Conservation (phyloP, 2,888 invertebrate genomes). For the Stictocephala bisonia region DNA sequence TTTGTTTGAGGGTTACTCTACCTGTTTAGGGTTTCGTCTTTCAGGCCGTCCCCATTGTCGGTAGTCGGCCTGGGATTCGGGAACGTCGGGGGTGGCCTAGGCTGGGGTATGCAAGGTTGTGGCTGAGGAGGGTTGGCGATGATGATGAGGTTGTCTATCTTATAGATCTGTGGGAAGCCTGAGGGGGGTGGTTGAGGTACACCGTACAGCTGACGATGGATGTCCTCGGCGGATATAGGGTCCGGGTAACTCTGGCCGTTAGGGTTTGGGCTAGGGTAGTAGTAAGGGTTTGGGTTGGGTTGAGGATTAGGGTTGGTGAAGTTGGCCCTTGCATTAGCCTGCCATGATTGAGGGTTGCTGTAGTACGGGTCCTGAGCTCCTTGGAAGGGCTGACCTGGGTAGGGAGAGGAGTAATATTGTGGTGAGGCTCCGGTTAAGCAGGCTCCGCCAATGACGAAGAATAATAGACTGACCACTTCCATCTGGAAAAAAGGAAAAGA, state of each 20-base stretch:
- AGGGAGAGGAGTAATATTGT: no score
- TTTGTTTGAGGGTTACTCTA: no score
- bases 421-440: no score
- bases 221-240: not conserved
- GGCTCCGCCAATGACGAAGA: no score
- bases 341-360: no score
- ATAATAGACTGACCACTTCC: no score
- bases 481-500: no score
- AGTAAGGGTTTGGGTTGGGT: no score
- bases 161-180: conserved; percentile 23
- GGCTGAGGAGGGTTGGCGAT: conserved; percentile 32
- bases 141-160: conserved; percentile 40
- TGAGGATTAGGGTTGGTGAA: no score
- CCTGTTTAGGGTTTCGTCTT: no score
- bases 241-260: not conserved
- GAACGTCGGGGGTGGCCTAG: conserved; percentile 15
- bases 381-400: not conserved
- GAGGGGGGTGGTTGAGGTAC: not conserved
- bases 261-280: not conserved
- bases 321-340: no score
- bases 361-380: not conserved
- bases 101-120: not conserved
- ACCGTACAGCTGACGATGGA: not conserved
- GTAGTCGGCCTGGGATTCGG: conserved; percentile 17
- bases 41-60: conserved; percentile 39